Evolutionary conservation across 1,140 invertebrate species (phyloP).

Genomic region (Anoplolepis gracilipes): DNA sequence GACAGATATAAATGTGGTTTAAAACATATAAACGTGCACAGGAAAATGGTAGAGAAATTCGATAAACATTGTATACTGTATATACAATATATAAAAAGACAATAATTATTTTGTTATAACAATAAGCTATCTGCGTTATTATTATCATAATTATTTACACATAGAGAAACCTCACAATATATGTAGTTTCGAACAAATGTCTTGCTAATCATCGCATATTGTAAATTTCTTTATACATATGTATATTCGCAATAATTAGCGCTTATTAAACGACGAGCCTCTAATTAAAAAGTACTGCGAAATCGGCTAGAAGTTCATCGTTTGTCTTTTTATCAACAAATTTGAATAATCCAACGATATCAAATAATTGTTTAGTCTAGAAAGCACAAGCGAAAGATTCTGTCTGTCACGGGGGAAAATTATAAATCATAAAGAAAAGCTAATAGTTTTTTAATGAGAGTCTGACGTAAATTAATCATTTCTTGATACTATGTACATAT

Average conservation of each 20-base stretch:
- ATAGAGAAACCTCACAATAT: not conserved
- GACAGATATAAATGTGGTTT: not conserved
- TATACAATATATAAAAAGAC: too few species aligned
- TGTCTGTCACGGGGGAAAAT: not conserved
- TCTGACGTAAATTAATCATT: slow-evolving; percentile 31
- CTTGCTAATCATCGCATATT: not conserved
- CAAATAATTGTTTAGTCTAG: slow-evolving; percentile 43
- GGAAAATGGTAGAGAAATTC: too few species aligned
- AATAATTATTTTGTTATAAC: not conserved
- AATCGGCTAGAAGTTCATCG: not conserved
- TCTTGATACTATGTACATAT: not conserved
- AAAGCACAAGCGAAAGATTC: slow-evolving; percentile 9
- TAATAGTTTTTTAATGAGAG: not conserved
- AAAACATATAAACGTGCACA: not conserved
- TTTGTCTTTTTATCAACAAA: slow-evolving; percentile 19
- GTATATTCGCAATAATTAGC: not conserved
- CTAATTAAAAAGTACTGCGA: not conserved
- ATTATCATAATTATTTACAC: not conserved
- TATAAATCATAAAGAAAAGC: not conserved
- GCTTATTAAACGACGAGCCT: not conserved
- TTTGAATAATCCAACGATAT: slow-evolving; percentile 33
- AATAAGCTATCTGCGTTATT: not conserved
- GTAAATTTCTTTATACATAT: not conserved
- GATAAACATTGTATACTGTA: too few species aligned
- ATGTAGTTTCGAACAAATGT: slow-evolving; percentile 4